Evolutionary conservation across 2,113 vertebrate species (phyloP).

Genomic region (Festucalex cinctus): DNA sequence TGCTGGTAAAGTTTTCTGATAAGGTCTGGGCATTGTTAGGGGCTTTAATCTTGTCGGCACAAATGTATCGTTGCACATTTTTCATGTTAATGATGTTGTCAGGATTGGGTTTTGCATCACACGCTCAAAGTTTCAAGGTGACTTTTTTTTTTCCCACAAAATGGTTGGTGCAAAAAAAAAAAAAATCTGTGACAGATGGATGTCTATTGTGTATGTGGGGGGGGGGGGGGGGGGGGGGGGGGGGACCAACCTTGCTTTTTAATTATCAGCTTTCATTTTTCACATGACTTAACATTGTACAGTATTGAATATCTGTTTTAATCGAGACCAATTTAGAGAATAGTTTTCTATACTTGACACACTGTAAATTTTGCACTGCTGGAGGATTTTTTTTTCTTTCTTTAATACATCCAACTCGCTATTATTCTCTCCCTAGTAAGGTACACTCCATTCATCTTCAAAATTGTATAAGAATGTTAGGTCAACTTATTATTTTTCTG

Average conservation of each 20-base stretch:
- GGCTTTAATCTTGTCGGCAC: slow-evolving; percentile 39
- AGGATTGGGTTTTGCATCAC: slow-evolving; percentile 46
- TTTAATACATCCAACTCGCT: background rate
- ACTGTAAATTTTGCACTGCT: background rate
- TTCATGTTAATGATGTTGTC: slow-evolving; percentile 69
- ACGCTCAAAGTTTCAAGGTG: slow-evolving; percentile 52
- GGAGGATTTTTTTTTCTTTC: background rate
- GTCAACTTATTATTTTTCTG: too few relatives aligned
- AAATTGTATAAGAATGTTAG: too few relatives aligned
- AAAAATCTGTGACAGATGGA: slow-evolving; percentile 8
- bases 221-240: background rate
- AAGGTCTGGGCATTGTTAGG: slow-evolving; percentile 46
- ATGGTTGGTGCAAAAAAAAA: slow-evolving; percentile 13
- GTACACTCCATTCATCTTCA: background rate
- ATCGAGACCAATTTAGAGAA: background rate
- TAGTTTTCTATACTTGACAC: background rate
- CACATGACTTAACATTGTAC: background rate
- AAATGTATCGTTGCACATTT: slow-evolving; percentile 64
- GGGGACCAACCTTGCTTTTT: background rate
- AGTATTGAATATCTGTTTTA: background rate
- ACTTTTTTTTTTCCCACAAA: slow-evolving; percentile 22
- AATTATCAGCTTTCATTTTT: background rate
- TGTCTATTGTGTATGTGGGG: slow-evolving; percentile 3
- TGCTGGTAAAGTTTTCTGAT: slow-evolving; percentile 51
- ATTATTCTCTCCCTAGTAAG: background rate